phyloP scores from a whole-genome alignment of 2,888 invertebrate genomes.

The Nudaria mundana region DNA sequence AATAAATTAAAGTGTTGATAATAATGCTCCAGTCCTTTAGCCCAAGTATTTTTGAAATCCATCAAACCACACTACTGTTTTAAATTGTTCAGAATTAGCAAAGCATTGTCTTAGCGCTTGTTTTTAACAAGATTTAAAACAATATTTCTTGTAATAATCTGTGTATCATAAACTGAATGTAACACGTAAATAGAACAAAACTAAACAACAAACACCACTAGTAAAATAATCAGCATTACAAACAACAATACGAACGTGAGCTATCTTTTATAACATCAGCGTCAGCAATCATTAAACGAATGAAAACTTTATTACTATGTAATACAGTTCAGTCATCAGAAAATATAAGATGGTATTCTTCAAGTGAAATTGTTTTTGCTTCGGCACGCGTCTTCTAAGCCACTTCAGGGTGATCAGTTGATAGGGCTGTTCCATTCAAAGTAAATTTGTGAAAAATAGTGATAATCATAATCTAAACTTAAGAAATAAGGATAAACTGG shows the following conservation, averaged over 20 bases:
- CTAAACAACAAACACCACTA: slow-evolving; percentile 42
- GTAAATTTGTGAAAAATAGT: too few relatives aligned
- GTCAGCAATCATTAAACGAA: slow-evolving; percentile 10
- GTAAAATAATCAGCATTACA: slow-evolving; percentile 60
- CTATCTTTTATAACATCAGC: slow-evolving; percentile 36
- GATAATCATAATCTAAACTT: too few relatives aligned
- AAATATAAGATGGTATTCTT: slow-evolving; percentile 37
- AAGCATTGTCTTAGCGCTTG: background rate
- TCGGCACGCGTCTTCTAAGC: slow-evolving; percentile 64
- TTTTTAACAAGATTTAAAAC: slow-evolving; percentile 2
- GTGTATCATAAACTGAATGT: slow-evolving; percentile 22
- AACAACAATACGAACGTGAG: slow-evolving; percentile 66
- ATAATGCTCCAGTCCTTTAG: too few relatives aligned
- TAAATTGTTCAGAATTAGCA: background rate
- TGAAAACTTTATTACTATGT: slow-evolving; percentile 13
- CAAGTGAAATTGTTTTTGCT: slow-evolving; percentile 62
- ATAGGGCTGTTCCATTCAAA: slow-evolving; percentile 46
- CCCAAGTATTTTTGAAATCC: too few relatives aligned
- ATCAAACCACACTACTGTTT: background rate
- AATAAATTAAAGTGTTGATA: too few relatives aligned
- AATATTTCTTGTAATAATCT: slow-evolving; percentile 10
- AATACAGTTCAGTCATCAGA: slow-evolving; percentile 21
- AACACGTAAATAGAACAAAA: slow-evolving; percentile 31
- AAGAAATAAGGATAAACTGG: too few relatives aligned
- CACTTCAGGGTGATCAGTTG: slow-evolving; percentile 42